Evolutionary conservation across 2,797 vertebrate species (phyloP), one percentile per base, ranked within the genome.

Genomic region (Gobio occitaniae): DNA sequence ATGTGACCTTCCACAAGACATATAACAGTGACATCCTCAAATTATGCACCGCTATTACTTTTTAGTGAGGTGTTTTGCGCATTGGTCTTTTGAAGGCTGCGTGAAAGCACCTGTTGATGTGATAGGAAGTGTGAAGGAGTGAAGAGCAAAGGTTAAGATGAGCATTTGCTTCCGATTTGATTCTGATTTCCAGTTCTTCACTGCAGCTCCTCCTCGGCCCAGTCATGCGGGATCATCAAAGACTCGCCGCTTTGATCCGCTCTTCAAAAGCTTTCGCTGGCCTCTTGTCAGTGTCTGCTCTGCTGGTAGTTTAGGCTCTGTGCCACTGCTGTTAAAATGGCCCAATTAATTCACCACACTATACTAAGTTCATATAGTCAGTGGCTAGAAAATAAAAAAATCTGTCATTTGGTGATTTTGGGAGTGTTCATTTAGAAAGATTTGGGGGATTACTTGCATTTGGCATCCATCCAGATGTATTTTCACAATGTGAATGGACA

Each of bases 201-300:
- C 72, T 32, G 8, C 36, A 70, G 69, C 44, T 81, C 82, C 79
- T 86, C 84, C 72, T 90, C 71, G 65, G 81, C 79, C 72, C 72
- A 86, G 76, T 29, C 78, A 85, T 86, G 80, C 68, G 12, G 76
- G 68, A 85, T 80, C 89, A 90, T 90, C 89, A 90, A 91, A 91
- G 86, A 86, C 78, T 79, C 80, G 8, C 17, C 0, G 47, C 90
- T 91, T 91, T 91, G 89, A 91, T 90, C 90, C 82, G 81, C 80
- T 90, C 89, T 88, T 91, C 90, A 91, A 90, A 91, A 86, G 88
- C 80, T 81, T 88, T 82, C 81, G 69, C 70, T 88, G 86, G 86
- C 84, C 81, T 78, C 78, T 86, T 84, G 77, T 90, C 89, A 89
- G 59, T 71, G 87, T 84, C 52, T 38, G 68, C 82, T 82, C 56